Conservation (phyloP, 2,888 invertebrate species). For the Merodon equestris region DNA sequence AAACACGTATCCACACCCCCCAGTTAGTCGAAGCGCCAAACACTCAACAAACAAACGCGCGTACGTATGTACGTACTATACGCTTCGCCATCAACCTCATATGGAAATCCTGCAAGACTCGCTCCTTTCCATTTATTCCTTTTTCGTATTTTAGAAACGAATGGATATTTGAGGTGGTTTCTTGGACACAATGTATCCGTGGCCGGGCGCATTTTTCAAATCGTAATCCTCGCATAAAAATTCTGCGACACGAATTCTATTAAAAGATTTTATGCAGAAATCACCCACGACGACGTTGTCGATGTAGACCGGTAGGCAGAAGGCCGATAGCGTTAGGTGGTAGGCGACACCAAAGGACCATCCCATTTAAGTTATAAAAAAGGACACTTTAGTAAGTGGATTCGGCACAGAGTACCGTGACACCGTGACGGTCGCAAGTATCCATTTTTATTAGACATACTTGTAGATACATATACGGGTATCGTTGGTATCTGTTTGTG, state of each 20-base stretch:
- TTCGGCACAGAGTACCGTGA: conserved; percentile 43
- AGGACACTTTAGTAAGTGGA: conserved; percentile 59
- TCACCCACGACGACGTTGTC: conserved; percentile 37
- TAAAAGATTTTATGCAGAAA: conserved; percentile 66
- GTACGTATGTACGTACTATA: too few species aligned
- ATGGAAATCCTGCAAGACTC: not conserved
- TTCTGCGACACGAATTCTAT: conserved; percentile 68
- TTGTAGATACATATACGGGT: conserved; percentile 40
- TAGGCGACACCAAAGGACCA: conserved; percentile 45
- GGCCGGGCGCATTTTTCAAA: conserved; percentile 65
- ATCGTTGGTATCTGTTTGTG: conserved; percentile 52
- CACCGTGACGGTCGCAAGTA: conserved; percentile 53
- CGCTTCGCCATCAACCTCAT: too few species aligned
- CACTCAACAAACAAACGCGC: too few species aligned
- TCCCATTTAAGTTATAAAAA: conserved; percentile 61
- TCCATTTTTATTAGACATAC: conserved; percentile 56
- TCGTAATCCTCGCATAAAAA: conserved; percentile 66
- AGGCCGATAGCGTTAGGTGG: not conserved
- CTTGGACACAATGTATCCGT: conserved; percentile 52
- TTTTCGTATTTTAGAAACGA: conserved; percentile 21
- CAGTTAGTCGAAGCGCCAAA: too few species aligned
- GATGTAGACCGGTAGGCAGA: not conserved
- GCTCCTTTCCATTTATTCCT: conserved; percentile 1
- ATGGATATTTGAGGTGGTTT: conserved; percentile 60
- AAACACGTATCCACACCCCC: too few species aligned